These are phyloP conservation scores for Anisognathus igniventris DNA, from an alignment of 2,797 vertebrate species.

Conservation along the genomic window DNA sequence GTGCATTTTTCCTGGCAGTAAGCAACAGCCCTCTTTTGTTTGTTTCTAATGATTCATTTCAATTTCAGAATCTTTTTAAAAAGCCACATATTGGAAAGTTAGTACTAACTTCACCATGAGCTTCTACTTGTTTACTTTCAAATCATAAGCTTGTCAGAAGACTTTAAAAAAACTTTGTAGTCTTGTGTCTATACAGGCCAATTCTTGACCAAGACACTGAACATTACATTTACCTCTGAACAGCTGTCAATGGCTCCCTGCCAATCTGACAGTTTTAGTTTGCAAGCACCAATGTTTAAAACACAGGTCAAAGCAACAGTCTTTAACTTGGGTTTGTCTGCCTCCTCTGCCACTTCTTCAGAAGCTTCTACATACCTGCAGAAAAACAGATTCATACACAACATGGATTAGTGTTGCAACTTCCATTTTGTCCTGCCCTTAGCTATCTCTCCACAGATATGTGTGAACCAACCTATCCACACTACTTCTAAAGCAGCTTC, in stretches of 20 bases:
- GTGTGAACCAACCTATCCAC: not conserved
- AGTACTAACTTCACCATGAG: not conserved
- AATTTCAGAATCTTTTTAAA: not conserved
- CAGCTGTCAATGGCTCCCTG: constrained; percentile 90
- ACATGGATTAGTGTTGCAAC: not conserved
- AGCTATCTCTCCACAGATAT: not conserved
- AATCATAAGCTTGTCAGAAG: not conserved
- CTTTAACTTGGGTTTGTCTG: constrained; percentile 78
- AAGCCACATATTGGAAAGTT: not conserved
- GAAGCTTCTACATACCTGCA: constrained; percentile 88
- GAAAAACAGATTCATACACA: not conserved
- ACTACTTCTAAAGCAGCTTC: not conserved
- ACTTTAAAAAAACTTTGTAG: not conserved
- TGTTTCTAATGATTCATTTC: not conserved
- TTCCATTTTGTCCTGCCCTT: not conserved
- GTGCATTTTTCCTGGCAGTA: not conserved
- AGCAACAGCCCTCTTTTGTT: not conserved
- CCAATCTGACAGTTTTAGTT: constrained; percentile 89
- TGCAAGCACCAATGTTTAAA: constrained; percentile 92
- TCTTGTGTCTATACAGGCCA: not conserved
- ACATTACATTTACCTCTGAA: constrained; percentile 78
- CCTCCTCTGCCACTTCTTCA: constrained; percentile 75
- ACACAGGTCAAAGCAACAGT: constrained; percentile 85
- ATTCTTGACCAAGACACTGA: not conserved
- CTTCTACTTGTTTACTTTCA: not conserved